Evolutionary conservation across 2,113 vertebrate species (phyloP).

Genomic region (human (Homo sapiens)): DNA sequence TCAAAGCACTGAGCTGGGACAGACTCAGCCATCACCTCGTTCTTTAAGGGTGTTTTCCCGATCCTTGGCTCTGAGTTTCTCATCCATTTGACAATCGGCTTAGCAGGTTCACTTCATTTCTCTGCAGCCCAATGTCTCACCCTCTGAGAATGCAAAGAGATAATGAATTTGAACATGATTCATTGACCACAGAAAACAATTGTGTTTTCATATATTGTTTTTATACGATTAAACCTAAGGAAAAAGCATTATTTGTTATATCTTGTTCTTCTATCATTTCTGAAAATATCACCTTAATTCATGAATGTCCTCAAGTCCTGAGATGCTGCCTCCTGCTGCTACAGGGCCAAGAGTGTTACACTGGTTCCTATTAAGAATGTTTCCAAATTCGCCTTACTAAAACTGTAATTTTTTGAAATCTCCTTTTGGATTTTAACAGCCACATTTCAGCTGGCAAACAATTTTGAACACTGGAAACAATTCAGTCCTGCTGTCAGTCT

Average conservation of each 20-base stretch:
- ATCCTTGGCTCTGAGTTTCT: background rate
- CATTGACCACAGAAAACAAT: background rate
- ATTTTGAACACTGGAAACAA: conserved; percentile 63
- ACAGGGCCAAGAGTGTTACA: background rate
- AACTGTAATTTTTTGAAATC: conserved; percentile 73
- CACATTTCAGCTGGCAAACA: conserved; percentile 68
- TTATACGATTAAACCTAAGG: background rate
- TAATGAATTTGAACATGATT: background rate
- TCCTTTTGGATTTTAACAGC: conserved; percentile 63
- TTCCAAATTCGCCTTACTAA: conserved; percentile 80
- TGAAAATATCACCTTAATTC: background rate
- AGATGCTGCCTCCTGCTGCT: background rate
- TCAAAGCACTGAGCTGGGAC: background rate
- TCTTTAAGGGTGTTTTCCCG: background rate
- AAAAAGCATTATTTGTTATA: background rate
- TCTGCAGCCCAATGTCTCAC: background rate
- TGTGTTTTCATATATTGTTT: background rate
- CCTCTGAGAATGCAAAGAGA: background rate
- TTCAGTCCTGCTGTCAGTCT: conserved; percentile 50
- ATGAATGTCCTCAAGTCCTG: background rate
- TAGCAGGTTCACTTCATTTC: background rate
- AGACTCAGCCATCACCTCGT: background rate
- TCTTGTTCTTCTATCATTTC: background rate
- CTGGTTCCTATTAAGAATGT: conserved; percentile 64
- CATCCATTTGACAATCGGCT: background rate